Evolutionary conservation across 1,140 invertebrate species (phyloP).

Genomic region (Saccostrea cuccullata): DNA sequence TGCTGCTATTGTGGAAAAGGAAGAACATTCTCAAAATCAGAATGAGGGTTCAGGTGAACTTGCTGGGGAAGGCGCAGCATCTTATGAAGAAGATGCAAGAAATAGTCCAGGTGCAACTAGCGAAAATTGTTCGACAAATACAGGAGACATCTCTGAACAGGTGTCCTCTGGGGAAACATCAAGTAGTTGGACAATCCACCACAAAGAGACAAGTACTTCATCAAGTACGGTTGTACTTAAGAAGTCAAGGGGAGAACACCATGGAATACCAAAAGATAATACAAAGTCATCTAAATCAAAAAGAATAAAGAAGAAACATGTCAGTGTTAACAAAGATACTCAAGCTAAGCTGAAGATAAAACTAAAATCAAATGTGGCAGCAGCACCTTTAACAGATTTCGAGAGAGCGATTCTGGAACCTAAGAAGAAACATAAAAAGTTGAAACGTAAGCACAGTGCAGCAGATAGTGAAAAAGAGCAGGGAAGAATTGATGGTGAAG

Average conservation of each 20-base stretch:
- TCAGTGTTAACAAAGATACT: not conserved
- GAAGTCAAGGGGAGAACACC: not conserved
- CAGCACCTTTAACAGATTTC: not conserved
- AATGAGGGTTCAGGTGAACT: not conserved
- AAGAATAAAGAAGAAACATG: not conserved
- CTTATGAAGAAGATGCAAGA: not conserved
- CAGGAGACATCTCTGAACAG: not conserved
- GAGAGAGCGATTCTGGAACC: conserved; percentile 1
- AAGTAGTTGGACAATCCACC: not conserved
- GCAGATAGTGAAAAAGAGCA: not conserved
- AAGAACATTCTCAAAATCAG: not conserved
- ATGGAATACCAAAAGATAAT: not conserved
- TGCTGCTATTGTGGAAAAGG: not conserved
- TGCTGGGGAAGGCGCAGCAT: not conserved
- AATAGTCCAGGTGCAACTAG: not conserved
- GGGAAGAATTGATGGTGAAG: not conserved
- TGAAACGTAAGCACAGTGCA: not conserved
- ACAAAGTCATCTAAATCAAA: not conserved
- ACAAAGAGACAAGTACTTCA: not conserved
- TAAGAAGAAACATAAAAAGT: not conserved
- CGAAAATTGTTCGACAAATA: not conserved
- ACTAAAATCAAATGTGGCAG: not conserved
- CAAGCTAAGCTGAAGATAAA: not conserved
- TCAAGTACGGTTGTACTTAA: not conserved
- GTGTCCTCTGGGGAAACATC: not conserved